A percentile compares a stretch with the other conserved stretches of the same genome.
phyloP scores from a whole-genome alignment of 1,140 invertebrate genomes.

The Drosophila trapezifrons region DNA sequence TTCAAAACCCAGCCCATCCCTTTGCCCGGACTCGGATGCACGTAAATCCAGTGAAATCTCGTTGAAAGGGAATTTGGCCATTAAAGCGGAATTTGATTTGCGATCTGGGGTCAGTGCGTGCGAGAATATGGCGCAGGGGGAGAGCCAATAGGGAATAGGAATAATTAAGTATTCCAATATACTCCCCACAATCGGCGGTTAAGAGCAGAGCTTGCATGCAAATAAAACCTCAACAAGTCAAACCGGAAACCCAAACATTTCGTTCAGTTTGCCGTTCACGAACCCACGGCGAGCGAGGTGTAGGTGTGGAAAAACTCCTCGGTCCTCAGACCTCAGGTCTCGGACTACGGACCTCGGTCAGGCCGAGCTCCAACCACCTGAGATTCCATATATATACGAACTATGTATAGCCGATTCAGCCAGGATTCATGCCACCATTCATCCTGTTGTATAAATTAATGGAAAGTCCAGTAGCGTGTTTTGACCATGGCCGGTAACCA shows the following conservation, averaged over 20 bases:
- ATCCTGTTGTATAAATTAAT: conserved; percentile 68
- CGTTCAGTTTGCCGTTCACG: conserved; percentile 51
- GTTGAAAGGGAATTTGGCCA: conserved; percentile 63
- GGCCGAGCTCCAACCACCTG: conserved; percentile 37
- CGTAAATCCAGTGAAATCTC: conserved; percentile 62
- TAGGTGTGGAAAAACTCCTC: conserved; percentile 37
- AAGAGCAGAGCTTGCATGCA: conserved; percentile 60
- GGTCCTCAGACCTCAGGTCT: neutral
- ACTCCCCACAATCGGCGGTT: conserved; percentile 20
- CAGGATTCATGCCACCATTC: conserved; percentile 49
- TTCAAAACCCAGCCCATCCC: conserved; percentile 14
- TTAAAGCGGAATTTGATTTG: conserved; percentile 66
- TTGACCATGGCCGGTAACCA: conserved; percentile 72
- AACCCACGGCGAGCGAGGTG: conserved; percentile 17
- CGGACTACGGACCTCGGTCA: conserved; percentile 6
- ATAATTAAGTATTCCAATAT: conserved; percentile 71
- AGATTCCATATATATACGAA: conserved; percentile 21
- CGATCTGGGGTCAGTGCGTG: conserved; percentile 49
- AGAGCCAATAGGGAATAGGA: conserved; percentile 68
- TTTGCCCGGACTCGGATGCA: conserved; percentile 23
- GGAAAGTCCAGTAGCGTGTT: conserved; percentile 78
- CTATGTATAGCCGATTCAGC: conserved; percentile 14
- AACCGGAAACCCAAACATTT: conserved; percentile 68
- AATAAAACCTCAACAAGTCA: conserved; percentile 81
- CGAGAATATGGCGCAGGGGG: conserved; percentile 44